Conservation (phyloP, 2,888 invertebrate species). For the Dilophus febrilis region DNA sequence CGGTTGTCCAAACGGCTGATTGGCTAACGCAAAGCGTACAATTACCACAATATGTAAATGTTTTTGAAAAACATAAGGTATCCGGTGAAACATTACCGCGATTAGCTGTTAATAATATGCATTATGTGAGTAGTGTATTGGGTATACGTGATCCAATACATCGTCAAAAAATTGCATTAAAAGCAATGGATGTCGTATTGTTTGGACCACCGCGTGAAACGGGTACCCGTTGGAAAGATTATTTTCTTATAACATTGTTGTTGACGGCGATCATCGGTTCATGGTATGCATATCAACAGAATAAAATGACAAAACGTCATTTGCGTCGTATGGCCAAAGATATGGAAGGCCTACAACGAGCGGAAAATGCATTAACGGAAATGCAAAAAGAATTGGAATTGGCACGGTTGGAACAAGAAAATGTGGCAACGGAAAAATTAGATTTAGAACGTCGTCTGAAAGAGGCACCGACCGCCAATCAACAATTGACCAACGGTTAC, state of each 20-base stretch:
- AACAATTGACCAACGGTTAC: slow-evolving; percentile 63
- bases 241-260: slow-evolving; percentile 65
- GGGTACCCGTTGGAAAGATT: slow-evolving; percentile 74
- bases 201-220: slow-evolving; percentile 93
- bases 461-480: slow-evolving; percentile 53
- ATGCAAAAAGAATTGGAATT: slow-evolving; percentile 70
- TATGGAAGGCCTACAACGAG: slow-evolving; percentile 80
- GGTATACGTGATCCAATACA: slow-evolving; percentile 97
- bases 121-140: slow-evolving; percentile 68
- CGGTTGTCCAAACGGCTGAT: slow-evolving; percentile 89
- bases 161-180: slow-evolving; percentile 89
- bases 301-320: slow-evolving; percentile 71
- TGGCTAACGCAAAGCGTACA: slow-evolving; percentile 88
- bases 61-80: slow-evolving; percentile 72
- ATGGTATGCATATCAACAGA: slow-evolving; percentile 84
- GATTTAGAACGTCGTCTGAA: slow-evolving; percentile 64
- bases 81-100: slow-evolving; percentile 87
- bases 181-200: slow-evolving; percentile 97
- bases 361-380: slow-evolving; percentile 72
- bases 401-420: slow-evolving; percentile 68
- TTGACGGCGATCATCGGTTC: slow-evolving; percentile 73
- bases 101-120: slow-evolving; percentile 94
- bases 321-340: slow-evolving; percentile 84
- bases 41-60: slow-evolving; percentile 81
- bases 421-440: slow-evolving; percentile 62